Conservation (phyloP, 2,113 vertebrate genomes). For the Amazona guildingii region DNA sequence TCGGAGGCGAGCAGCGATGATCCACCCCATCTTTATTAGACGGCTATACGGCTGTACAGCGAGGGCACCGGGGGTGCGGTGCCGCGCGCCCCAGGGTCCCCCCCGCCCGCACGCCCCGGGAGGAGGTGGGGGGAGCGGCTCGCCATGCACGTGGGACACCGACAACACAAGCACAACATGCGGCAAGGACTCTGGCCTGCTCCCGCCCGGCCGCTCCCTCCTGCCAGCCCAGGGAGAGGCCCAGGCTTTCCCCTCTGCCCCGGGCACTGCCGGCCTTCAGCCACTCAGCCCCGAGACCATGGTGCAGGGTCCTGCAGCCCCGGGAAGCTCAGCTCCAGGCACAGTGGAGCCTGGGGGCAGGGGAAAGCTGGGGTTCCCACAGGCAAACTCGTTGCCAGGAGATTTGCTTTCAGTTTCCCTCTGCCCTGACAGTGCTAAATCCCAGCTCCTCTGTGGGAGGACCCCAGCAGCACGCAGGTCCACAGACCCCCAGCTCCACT, state of each 20-base stretch:
- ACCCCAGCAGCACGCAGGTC: not conserved
- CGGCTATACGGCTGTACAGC: slow-evolving; percentile 38
- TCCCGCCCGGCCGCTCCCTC: not conserved
- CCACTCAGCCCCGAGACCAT: rapidly evolving
- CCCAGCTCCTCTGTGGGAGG: not conserved
- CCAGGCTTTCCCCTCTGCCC: not conserved
- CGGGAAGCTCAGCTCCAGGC: not conserved
- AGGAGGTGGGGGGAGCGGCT: not conserved
- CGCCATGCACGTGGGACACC: slow-evolving; percentile 49
- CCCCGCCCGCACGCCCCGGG: not conserved
- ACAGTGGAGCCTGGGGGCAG: not conserved
- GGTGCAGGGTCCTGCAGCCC: rapidly evolving
- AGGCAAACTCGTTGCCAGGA: not conserved
- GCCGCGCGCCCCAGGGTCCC: not conserved
- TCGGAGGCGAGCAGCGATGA: not conserved
- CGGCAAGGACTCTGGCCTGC: not conserved
- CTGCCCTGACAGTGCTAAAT: not conserved
- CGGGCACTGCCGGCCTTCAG: not conserved
- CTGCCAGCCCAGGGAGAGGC: not conserved
- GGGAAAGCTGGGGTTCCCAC: not conserved
- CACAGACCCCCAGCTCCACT: rapidly evolving
- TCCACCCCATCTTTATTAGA: slow-evolving; percentile 60
- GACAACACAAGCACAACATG: slow-evolving; percentile 48
- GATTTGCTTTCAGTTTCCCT: not conserved
- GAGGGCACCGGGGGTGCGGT: not conserved